These are phyloP conservation scores for Nymphalis polychloros DNA, from an alignment of 2,888 invertebrate genomes.

Conservation along the genomic window DNA sequence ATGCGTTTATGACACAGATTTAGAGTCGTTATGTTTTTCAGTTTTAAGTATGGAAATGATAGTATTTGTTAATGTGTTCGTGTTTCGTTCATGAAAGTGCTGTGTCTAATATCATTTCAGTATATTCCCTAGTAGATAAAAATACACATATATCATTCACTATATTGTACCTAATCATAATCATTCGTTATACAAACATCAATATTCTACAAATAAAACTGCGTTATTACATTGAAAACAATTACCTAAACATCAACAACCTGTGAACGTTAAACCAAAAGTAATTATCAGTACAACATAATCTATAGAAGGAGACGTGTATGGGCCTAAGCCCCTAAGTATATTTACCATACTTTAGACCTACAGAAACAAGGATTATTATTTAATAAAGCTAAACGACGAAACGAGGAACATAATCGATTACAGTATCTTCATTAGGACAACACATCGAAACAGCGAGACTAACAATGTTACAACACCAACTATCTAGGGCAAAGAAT, in stretches of 20 bases:
- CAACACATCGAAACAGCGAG: slow-evolving; percentile 47
- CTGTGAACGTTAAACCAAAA: slow-evolving; percentile 75
- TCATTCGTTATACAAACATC: slow-evolving; percentile 41
- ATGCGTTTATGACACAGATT: slow-evolving; percentile 43
- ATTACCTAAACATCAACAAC: slow-evolving; percentile 79
- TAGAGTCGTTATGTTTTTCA: slow-evolving; percentile 39
- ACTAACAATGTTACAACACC: slow-evolving; percentile 73
- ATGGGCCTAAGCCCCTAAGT: slow-evolving; percentile 57
- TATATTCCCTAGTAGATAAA: slow-evolving; percentile 35
- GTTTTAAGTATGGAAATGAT: slow-evolving; percentile 49
- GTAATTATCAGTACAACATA: slow-evolving; percentile 68
- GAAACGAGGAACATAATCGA: slow-evolving; percentile 41
- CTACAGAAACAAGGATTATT: slow-evolving; percentile 37
- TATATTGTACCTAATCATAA: slow-evolving; percentile 44
- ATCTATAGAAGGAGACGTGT: slow-evolving; percentile 53
- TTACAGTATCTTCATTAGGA: slow-evolving; percentile 42
- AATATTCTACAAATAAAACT: slow-evolving; percentile 38
- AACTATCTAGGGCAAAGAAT: slow-evolving; percentile 71
- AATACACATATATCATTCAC: slow-evolving; percentile 57
- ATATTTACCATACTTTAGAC: slow-evolving; percentile 35
- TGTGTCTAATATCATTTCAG: slow-evolving; percentile 52
- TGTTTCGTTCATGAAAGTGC: slow-evolving; percentile 66
- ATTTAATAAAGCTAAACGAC: slow-evolving; percentile 53
- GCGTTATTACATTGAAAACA: slow-evolving; percentile 60
- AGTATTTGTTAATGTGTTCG: slow-evolving; percentile 65